phyloP scores from a whole-genome alignment of 1,140 invertebrate species.

The Zophobas atratus region DNA sequence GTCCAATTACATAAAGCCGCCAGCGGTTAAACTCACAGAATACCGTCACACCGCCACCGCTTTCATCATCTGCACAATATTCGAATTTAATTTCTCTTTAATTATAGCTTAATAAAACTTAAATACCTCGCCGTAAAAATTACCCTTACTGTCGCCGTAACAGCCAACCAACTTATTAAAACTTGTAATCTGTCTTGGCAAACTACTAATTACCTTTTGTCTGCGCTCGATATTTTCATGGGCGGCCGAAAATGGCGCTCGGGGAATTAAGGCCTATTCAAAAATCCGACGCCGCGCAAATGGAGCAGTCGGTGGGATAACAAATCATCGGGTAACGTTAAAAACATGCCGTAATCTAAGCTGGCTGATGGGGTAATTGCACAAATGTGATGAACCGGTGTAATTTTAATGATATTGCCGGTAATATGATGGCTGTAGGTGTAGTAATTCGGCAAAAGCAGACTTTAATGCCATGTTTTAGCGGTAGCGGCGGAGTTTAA shows the following conservation, averaged over 20 bases:
- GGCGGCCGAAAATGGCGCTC: not conserved
- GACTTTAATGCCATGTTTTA: too few relatives aligned
- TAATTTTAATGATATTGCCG: not conserved
- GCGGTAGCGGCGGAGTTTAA: too few relatives aligned
- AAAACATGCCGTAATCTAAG: not conserved
- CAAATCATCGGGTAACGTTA: not conserved
- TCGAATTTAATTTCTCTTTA: conserved; percentile 43
- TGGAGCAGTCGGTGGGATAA: not conserved
- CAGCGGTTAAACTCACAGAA: conserved; percentile 48
- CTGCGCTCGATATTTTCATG: conserved; percentile 35
- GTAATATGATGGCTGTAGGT: not conserved
- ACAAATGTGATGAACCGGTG: conserved; percentile 2
- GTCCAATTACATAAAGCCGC: conserved; percentile 50
- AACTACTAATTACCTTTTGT: conserved; percentile 42
- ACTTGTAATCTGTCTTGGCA: conserved; percentile 37
- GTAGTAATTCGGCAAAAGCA: too few relatives aligned
- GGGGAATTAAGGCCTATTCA: not conserved
- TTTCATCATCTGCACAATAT: conserved; percentile 42
- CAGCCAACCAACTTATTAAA: conserved; percentile 37
- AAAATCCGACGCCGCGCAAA: not conserved
- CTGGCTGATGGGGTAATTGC: conserved; percentile 8
- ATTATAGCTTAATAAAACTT: conserved; percentile 43
- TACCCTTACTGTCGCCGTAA: conserved; percentile 39
- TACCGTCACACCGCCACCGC: conserved; percentile 34
- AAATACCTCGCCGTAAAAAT: conserved; percentile 35